Evolutionary conservation across 2,888 invertebrate species (phyloP).

Genomic region (Drosophila incognita): DNA sequence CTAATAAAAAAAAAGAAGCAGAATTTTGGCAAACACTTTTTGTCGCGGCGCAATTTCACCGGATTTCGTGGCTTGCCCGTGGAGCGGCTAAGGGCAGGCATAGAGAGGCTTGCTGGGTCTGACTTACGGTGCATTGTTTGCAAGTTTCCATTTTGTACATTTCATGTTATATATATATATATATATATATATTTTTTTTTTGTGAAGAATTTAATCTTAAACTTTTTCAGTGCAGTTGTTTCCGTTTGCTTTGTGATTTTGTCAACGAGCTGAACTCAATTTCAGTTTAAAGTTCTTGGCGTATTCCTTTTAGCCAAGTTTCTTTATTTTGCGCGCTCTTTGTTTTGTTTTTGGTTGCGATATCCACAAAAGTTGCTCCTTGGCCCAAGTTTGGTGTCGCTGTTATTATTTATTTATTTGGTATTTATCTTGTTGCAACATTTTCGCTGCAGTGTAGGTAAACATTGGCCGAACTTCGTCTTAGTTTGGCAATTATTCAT

Average conservation of each 20-base stretch:
- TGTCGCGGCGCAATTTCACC: constrained; percentile 9
- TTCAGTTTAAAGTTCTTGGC: constrained; percentile 52
- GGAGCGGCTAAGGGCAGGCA: neutral
- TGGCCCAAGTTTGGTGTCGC: constrained; percentile 20
- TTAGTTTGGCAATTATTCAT: constrained; percentile 41
- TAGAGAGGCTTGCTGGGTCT: neutral
- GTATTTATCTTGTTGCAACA: constrained; percentile 54
- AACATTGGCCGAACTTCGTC: constrained; percentile 44
- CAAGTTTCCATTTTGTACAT: constrained; percentile 26
- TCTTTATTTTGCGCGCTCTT: neutral
- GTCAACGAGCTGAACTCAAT: constrained; percentile 45
- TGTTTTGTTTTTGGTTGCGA: constrained; percentile 5
- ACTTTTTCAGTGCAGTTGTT: constrained; percentile 40
- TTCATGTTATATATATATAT: neutral
- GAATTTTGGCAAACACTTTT: constrained; percentile 33
- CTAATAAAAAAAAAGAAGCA: neutral
- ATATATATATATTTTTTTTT: constrained; percentile 6
- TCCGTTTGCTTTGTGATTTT: constrained; percentile 52
- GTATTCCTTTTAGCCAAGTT: constrained; percentile 12
- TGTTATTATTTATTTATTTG: constrained; percentile 48
- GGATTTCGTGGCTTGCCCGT: neutral
- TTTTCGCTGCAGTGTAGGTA: constrained; percentile 46
- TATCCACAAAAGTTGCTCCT: constrained; percentile 36
- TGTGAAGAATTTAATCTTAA: constrained; percentile 43
- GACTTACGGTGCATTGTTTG: constrained; percentile 47